Conservation (phyloP, 1,140 invertebrate species). For the Cyclargus thomasi region DNA sequence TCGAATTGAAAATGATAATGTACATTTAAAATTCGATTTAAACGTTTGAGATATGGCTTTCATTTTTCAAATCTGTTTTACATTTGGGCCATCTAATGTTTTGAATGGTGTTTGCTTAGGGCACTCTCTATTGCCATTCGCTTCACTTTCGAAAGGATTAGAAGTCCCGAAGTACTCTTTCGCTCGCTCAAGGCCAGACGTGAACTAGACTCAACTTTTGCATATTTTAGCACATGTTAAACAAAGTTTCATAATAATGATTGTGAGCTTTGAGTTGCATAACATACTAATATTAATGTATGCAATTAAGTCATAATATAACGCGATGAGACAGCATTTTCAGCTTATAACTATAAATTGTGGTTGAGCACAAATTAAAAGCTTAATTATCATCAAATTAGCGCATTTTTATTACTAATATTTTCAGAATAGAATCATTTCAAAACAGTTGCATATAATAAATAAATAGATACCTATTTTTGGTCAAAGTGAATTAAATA, state of each 20-base stretch:
- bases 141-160: not conserved
- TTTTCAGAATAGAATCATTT: not conserved
- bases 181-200: too few species aligned
- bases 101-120: not conserved
- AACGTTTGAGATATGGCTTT: conserved; percentile 12
- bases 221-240: too few species aligned
- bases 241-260: not conserved
- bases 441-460: not conserved
- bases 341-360: too few species aligned
- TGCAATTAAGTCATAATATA: not conserved
- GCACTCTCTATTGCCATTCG: not conserved
- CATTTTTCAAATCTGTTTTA: conserved; percentile 10
- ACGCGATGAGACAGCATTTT: not conserved
- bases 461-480: too few species aligned
- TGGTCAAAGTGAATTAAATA: not conserved
- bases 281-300: not conserved
- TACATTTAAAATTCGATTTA: conserved; percentile 19
- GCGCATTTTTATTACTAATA: not conserved
- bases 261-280: not conserved
- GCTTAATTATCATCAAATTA: not conserved
- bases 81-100: not conserved
- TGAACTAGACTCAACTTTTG: too few species aligned
- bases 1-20: conserved; percentile 23
- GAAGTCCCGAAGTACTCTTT: too few species aligned
- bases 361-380: not conserved